These are phyloP conservation scores for Allolobophora icterica DNA, from an alignment of 2,888 invertebrate genomes.

Conservation along the genomic window DNA sequence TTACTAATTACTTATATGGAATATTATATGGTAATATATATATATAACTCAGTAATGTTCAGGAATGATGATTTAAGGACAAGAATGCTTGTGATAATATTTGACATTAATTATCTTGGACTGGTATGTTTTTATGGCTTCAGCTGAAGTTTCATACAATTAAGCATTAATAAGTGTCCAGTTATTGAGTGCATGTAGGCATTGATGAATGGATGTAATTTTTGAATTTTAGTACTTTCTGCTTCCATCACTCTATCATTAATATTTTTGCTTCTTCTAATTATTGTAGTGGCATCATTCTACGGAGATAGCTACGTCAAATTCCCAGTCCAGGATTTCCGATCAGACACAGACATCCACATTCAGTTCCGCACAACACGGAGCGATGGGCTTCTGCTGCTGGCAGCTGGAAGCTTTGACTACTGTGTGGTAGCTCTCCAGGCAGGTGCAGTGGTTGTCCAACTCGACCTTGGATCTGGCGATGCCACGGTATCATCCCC, in stretches of 20 bases:
- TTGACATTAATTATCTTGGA: not conserved
- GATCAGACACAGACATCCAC: slow-evolving; percentile 85
- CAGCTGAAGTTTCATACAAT: not conserved
- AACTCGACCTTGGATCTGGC: slow-evolving; percentile 89
- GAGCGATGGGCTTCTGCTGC: slow-evolving; percentile 83
- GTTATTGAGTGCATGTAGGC: not conserved
- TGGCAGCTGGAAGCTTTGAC: slow-evolving; percentile 91
- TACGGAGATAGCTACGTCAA: slow-evolving; percentile 91
- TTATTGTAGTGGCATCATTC: slow-evolving; percentile 78
- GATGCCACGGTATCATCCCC: slow-evolving; percentile 81
- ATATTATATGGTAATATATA: not conserved
- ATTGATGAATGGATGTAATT: not conserved
- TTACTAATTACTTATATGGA: not conserved
- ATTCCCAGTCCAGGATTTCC: slow-evolving; percentile 89
- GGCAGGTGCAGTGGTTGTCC: slow-evolving; percentile 83
- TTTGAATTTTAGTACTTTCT: too few relatives aligned
- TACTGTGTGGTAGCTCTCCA: slow-evolving; percentile 82
- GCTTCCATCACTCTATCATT: too few relatives aligned
- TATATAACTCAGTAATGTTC: not conserved
- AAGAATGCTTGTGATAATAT: not conserved
- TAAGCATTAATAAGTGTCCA: not conserved
- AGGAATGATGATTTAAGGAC: not conserved
- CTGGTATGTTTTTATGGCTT: not conserved
- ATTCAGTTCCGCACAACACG: slow-evolving; percentile 88
- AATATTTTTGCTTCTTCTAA: not conserved